Evolutionary conservation across 2,797 vertebrate species (phyloP).

Genomic region (Propithecus deckenii): DNA sequence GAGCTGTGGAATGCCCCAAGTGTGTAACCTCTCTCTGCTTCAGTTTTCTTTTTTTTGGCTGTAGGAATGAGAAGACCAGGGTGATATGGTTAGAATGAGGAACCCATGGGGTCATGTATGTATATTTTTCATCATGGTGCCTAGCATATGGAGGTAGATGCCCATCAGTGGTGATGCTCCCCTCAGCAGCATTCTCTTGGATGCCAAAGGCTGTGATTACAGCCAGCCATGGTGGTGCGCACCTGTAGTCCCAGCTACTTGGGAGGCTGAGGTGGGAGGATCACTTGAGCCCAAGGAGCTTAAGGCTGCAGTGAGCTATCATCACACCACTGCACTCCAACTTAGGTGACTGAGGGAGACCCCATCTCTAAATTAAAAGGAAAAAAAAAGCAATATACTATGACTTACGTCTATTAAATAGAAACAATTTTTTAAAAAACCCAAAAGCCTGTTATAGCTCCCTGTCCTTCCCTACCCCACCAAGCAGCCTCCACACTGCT

Average conservation of each 20-base stretch:
- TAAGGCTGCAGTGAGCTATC: neutral
- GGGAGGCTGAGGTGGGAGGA: neutral
- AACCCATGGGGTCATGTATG: fast-evolving
- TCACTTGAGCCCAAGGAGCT: neutral
- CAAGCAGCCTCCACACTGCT: neutral
- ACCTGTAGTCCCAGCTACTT: too few species aligned
- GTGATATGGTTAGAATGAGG: neutral
- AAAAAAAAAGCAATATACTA: neutral
- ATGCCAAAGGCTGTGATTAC: neutral
- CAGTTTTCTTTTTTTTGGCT: neutral
- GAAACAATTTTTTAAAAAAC: neutral
- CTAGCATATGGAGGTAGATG: neutral
- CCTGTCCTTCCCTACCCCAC: neutral
- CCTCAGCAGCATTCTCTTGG: neutral
- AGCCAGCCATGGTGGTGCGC: neutral
- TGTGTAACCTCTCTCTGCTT: neutral
- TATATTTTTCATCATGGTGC: neutral
- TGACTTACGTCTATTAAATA: neutral
- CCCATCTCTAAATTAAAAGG: neutral
- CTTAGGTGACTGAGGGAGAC: neutral
- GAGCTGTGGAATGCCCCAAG: neutral
- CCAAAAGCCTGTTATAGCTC: neutral
- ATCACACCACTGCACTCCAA: neutral
- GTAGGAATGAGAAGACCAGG: neutral
- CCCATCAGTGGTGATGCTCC: neutral